Base-by-base conservation (phyloP, 1,140 invertebrate genomes). In the Maniola jurtina region DNA sequence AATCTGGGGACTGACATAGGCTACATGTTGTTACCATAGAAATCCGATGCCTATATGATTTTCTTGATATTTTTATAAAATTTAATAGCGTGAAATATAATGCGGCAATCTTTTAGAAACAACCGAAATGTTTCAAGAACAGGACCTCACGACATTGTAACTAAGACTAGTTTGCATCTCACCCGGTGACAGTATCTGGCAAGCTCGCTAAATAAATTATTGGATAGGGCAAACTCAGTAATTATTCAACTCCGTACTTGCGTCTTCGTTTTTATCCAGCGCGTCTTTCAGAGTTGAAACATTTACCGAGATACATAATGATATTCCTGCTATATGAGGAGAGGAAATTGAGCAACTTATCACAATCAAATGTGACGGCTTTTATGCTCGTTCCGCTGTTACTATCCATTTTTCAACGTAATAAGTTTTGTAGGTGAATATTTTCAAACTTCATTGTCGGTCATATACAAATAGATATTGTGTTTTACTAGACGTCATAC, bases 281-380 rank as follows among this genome's bases (percentile, higher is more conserved):
- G 14, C 15, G 5, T 52, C 14, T 52, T 52, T 52, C 16, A 52
- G 14, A 52, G 42, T 45, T 55, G 55, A 50, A 38, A 56, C 40
- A 54, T 63, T 36, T 16, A 60, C 45, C 54, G 55, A 59, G 56
- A 56, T 25, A 47, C 36, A 67, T 67, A 52, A 68, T 61, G 50
- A 57, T 54, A 59, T 65, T 55, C 36, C 16, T 54, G 42, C 40
- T 14, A 36, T 54, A 65, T 57, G 64, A 60, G 55, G 57, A 66
- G 36, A 63, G 59, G 50, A 69, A 69, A 75, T 75, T 60, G 64
- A 52, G 60, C 59, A 64, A 75, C 64, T 69, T 75, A 75, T 72
- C 61, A 64, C 70, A 72, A 71, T 71, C 66, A 66, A 64, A 62
- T 34, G 66, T 50, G 67, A 72, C 67, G 66, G 67, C 61, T 64